These are phyloP conservation scores for Quadriops clusia DNA, from an alignment of 2,888 invertebrate species.

Conservation along the genomic window DNA sequence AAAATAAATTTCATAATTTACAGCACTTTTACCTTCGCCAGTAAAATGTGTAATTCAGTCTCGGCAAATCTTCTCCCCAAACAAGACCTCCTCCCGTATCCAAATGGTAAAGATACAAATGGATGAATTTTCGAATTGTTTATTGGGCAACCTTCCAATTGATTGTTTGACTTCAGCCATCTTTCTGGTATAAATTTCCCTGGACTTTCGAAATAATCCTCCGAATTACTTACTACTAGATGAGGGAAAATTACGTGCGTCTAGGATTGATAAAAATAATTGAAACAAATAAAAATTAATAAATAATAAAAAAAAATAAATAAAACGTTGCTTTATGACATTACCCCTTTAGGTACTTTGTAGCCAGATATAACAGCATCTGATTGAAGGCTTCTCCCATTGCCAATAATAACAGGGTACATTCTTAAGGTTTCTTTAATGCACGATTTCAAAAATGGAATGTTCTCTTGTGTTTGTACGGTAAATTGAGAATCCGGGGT, in stretches of 20 bases:
- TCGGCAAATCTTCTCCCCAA: slow-evolving; percentile 72
- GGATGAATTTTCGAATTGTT: slow-evolving; percentile 53
- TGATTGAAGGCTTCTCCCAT: slow-evolving; percentile 62
- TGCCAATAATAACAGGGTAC: slow-evolving; percentile 71
- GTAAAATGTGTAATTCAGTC: slow-evolving; percentile 59
- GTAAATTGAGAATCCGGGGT: slow-evolving; percentile 42
- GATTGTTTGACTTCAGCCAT: slow-evolving; percentile 51
- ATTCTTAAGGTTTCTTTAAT: slow-evolving; percentile 68
- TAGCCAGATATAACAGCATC: slow-evolving; percentile 67
- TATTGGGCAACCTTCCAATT: slow-evolving; percentile 23
- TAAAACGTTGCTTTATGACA: background rate
- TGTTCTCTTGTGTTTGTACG: slow-evolving; percentile 47
- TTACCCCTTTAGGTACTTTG: slow-evolving; percentile 69
- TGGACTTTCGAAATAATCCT: slow-evolving; percentile 60
- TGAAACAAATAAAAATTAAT: slow-evolving; percentile 5
- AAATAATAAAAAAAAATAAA: slow-evolving; percentile 1
- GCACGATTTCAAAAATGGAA: slow-evolving; percentile 63
- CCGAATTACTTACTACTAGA: slow-evolving; percentile 61
- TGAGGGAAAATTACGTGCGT: slow-evolving; percentile 71
- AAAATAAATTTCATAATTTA: slow-evolving; percentile 1
- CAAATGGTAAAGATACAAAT: slow-evolving; percentile 64
- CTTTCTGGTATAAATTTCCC: slow-evolving; percentile 61
- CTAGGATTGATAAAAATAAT: slow-evolving; percentile 37
- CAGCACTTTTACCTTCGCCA: slow-evolving; percentile 50
- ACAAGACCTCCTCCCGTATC: slow-evolving; percentile 65